Conservation (phyloP, 2,797 vertebrate species). For the Phoebastria nigripes region DNA sequence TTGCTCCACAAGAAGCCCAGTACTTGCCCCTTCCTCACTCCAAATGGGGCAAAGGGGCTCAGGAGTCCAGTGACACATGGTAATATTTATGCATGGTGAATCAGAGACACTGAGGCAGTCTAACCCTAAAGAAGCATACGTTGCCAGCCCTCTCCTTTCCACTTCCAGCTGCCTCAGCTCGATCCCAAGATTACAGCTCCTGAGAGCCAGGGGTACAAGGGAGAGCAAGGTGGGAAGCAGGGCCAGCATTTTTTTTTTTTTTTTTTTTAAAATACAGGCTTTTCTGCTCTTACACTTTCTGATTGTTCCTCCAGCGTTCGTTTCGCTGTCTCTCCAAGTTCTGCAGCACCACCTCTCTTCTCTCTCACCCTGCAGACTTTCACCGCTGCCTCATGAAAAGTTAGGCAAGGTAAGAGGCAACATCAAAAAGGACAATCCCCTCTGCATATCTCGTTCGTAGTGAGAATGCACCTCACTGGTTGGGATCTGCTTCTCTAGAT, state of each 20-base stretch:
- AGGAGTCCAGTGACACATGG: neutral
- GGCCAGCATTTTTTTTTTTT: neutral
- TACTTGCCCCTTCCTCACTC: neutral
- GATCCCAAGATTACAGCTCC: neutral
- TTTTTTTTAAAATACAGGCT: neutral
- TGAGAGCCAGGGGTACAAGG: neutral
- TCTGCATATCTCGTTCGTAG: accelerated
- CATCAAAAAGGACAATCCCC: neutral
- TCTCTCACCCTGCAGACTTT: neutral
- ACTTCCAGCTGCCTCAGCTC: neutral
- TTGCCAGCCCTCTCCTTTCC: neutral
- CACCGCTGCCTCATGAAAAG: neutral
- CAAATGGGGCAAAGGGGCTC: slow-evolving; percentile 4
- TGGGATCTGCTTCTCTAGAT: neutral
- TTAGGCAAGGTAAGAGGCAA: neutral
- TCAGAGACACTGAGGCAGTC: neutral
- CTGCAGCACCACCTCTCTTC: no score
- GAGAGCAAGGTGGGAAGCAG: neutral
- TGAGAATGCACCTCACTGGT: accelerated
- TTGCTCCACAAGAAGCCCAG: neutral
- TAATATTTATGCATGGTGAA: neutral
- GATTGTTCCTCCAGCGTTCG: neutral
- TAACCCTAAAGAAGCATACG: neutral
- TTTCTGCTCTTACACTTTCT: neutral
- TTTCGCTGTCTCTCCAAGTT: neutral